Evolutionary conservation across 1,140 invertebrate genomes (phyloP), one percentile per base, ranked within the genome.

Genomic region (Aphidius ervi): DNA sequence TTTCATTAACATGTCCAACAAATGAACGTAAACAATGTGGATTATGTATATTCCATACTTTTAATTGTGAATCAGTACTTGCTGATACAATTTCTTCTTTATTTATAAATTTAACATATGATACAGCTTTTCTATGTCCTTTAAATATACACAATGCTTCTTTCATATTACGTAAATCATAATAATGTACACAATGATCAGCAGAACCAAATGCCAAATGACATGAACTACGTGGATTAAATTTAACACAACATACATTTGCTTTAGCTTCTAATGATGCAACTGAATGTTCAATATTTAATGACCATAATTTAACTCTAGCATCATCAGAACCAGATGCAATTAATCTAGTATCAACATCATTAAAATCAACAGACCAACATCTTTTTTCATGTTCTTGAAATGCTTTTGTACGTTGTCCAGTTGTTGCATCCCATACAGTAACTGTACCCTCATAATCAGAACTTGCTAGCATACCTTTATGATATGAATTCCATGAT

Each of bases 331-430:
- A 96, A 7, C 94, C 95, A 3, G 93, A 96, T 5, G 95, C 95
- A 59, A 98, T 87, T 9, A 98, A 75, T 58, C 93, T 84, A 5
- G 94, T 93, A 76, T 98, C 94, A 46, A 94, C 88, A 62, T 90
- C 86, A 74, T 97, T 98, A 74, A 97, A 98, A 81, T 98, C 94
- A 8, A 98, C 94, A 66, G 92, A 94, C 95, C 95, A 98, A 74
- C 94, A 96, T 56, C 95, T 81, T 75, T 97, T 97, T 75, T 98
- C 94, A 78, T 98, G 95, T 76, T 98, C 95, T 74, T 94, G 86
- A 71, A 89, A 89, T 39, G 85, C 84, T 65, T 88, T 86, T 5
- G 85, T 90, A 66, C 82, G 83, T 66, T 89, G 85, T n/a, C 87
- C 88, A 1, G 89, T 91, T 23, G 85, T 86, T 1, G 92, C 92